These are phyloP conservation scores for Scotopteryx bipunctaria DNA, from an alignment of 2,888 invertebrate species.

Conservation along the genomic window DNA sequence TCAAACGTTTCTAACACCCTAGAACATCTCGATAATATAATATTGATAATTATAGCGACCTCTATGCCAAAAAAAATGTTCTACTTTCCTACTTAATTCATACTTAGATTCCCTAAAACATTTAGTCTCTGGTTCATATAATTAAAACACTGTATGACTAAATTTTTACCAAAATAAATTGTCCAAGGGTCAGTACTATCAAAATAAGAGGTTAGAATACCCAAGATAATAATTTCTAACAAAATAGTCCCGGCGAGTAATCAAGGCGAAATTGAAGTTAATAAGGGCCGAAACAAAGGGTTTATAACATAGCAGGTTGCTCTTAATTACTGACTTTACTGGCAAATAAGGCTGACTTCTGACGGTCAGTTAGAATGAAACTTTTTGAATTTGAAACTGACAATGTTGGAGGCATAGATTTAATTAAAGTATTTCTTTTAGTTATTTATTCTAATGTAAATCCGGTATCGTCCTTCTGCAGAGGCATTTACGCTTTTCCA, in stretches of 20 bases:
- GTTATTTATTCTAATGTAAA: too few species aligned
- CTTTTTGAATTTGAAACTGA: background rate
- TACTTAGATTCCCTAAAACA: too few species aligned
- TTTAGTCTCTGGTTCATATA: too few species aligned
- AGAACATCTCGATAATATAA: too few species aligned
- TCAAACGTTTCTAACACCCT: too few species aligned
- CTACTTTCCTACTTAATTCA: too few species aligned
- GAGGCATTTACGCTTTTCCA: too few species aligned
- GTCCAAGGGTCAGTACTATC: slow-evolving; percentile 1
- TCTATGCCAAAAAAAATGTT: too few species aligned
- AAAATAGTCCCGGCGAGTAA: slow-evolving; percentile 7
- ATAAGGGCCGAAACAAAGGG: slow-evolving; percentile 15
- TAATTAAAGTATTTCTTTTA: too few species aligned
- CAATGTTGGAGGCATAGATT: background rate
- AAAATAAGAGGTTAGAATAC: slow-evolving; percentile 1
- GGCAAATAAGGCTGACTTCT: background rate
- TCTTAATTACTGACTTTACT: slow-evolving; percentile 1
- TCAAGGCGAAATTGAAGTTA: slow-evolving; percentile 15
- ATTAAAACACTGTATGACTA: background rate
- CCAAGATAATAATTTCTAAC: slow-evolving; percentile 13
- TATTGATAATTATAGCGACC: too few species aligned
- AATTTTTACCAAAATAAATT: background rate
- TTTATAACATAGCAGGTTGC: slow-evolving; percentile 3
- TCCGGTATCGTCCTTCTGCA: too few species aligned
- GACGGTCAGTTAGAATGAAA: background rate